Percentiles rank a stretch among this genome's conserved stretches.
Conservation (phyloP, 1,140 invertebrate species). For the Drosophila trapezifrons region DNA sequence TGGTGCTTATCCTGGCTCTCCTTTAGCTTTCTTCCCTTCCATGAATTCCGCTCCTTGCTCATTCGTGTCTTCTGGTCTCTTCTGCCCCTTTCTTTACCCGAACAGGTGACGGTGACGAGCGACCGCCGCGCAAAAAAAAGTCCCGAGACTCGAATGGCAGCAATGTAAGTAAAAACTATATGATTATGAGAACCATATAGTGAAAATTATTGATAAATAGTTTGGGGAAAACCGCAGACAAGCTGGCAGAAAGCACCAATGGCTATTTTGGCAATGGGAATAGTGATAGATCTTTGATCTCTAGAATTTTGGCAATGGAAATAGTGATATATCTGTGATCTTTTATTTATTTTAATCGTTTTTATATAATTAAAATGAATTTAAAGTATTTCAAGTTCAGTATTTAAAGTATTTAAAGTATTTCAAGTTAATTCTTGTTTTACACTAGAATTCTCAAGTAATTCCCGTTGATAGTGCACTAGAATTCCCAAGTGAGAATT, state of each 20-base stretch:
- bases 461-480: too few species aligned
- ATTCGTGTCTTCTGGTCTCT: slow-evolving; percentile 5
- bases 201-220: neutral
- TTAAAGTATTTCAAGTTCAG: too few species aligned
- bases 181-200: too few species aligned
- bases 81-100: slow-evolving; percentile 16
- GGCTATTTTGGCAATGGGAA: neutral
- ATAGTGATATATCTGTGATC: too few species aligned
- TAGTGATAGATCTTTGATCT: neutral
- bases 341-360: too few species aligned
- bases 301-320: too few species aligned
- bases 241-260: neutral
- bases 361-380: too few species aligned
- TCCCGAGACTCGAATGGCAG: slow-evolving; percentile 77
- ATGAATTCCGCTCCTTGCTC: neutral
- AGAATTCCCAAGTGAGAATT: too few species aligned
- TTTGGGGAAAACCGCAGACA: slow-evolving; percentile 1
- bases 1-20: neutral
- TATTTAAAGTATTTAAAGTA: too few species aligned
- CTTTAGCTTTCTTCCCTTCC: slow-evolving; percentile 8
- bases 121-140: slow-evolving; percentile 83
- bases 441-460: too few species aligned
- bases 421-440: too few species aligned
- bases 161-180: slow-evolving; percentile 64
- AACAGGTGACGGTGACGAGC: slow-evolving; percentile 74